Base-by-base conservation (phyloP, 1,140 invertebrate species). In the Brachystomella parvula region DNA sequence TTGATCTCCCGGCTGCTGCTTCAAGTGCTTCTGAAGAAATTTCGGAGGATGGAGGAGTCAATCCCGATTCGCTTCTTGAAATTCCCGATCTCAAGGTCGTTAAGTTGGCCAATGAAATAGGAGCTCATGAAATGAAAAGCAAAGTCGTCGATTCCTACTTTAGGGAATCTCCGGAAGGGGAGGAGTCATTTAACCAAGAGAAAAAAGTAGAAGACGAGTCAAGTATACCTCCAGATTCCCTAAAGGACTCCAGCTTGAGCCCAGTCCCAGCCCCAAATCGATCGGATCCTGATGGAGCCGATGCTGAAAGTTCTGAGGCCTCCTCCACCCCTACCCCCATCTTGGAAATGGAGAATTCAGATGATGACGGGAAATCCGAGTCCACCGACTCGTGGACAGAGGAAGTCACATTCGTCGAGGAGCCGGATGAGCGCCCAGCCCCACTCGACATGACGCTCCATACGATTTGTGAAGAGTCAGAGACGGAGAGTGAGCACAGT, bases 381-480 rank as follows among this genome's bases (percentile, higher is more conserved):
- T 71, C 71, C 2, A 60, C 65, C 17, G 70, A 73, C 61, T 68
- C 66, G 39, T 73, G 72, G 72, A 63, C 68, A 6, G 72, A 73
- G 57, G 72, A 73, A 56, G 67, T 71, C 21, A 44, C 66, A 12
- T 73, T 71, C 58, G 67, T 64, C n/a, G 72, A 73, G 6, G 72
- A 67, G 53, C 66, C 68, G 15, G 53, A 64, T 3, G n/a, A 49
- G 15, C 3, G 1, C 3, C 68, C 68, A 35, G 69, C 72, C 26
- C 72, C 72, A 15, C 57, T 73, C 26, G 90, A 94, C 77, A 92
- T 94, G 70, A 93, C 90, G 0, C 78, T 96, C 59, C 91, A 94
- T 72, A 96, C 92, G 0, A 96, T 96, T 71, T 86, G 93, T 0
- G 92, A 96, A 79, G 92, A 95, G 77, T 92, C 89, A 67, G 94